phyloP scores from a whole-genome alignment of 2,888 invertebrate genomes.

The Teinopalpus imperialis region DNA sequence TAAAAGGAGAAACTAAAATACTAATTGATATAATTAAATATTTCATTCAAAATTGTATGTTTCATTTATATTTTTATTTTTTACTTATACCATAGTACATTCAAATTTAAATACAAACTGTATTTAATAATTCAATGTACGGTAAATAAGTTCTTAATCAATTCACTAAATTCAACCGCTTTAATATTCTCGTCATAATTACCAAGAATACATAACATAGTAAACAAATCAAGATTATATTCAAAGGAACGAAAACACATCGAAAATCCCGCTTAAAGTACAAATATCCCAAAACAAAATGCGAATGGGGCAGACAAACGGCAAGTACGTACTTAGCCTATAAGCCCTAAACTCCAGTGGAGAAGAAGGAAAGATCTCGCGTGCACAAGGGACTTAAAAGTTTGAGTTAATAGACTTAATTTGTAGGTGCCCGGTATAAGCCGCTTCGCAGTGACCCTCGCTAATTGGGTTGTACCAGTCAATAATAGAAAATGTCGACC shows the following conservation, averaged over 20 bases:
- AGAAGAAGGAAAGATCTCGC: constrained; percentile 78
- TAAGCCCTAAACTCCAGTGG: constrained; percentile 71
- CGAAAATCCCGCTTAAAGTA: constrained; percentile 57
- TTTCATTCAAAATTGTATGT: too few species aligned
- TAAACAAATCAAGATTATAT: constrained; percentile 11
- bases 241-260: constrained; percentile 28
- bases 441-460: constrained; percentile 70
- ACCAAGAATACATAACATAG: too few species aligned
- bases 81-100: too few species aligned
- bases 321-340: constrained; percentile 66
- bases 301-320: constrained; percentile 63
- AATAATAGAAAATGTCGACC: constrained; percentile 47
- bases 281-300: constrained; percentile 66
- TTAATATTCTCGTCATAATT: too few species aligned
- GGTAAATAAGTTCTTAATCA: too few species aligned
- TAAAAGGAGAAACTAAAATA: too few species aligned
- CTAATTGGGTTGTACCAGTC: constrained; percentile 46
- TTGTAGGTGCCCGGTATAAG: constrained; percentile 72
- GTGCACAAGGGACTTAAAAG: constrained; percentile 77
- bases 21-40: too few species aligned
- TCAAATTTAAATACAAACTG: too few species aligned
- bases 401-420: constrained; percentile 80
- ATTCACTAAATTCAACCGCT: too few species aligned
- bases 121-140: too few species aligned
- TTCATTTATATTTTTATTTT: too few species aligned